These are phyloP conservation scores for Nasonovia ribisnigri DNA, from an alignment of 2,888 invertebrate species.

Conservation along the genomic window DNA sequence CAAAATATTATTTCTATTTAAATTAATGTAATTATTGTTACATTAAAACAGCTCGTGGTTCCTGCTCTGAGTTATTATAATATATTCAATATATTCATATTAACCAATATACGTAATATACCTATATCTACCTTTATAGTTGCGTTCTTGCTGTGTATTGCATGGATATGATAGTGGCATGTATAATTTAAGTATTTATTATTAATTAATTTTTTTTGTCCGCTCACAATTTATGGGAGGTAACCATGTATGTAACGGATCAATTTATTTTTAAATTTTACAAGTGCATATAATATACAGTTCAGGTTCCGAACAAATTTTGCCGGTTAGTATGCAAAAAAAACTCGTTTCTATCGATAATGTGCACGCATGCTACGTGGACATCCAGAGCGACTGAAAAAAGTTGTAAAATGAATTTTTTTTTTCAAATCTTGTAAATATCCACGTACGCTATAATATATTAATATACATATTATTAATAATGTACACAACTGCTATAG, in stretches of 20 bases:
- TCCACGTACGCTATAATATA: not conserved
- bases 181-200: not conserved
- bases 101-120: not conserved
- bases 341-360: slow-evolving; percentile 32
- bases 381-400: not conserved
- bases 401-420: not conserved
- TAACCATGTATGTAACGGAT: not conserved
- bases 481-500: not conserved
- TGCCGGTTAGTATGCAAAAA: not conserved
- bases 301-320: not conserved
- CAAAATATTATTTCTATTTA: not conserved
- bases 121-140: not conserved
- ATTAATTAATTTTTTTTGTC: not conserved
- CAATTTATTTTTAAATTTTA: slow-evolving; percentile 8
- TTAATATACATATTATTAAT: not conserved
- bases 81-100: not conserved
- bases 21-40: not conserved
- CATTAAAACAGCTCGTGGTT: not conserved
- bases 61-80: not conserved
- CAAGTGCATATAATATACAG: not conserved
- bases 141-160: not conserved
- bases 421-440: not conserved
- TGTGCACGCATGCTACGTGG: not conserved
- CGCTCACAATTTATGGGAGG: not conserved
- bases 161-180: not conserved